Evolutionary conservation across 2,113 vertebrate genomes (phyloP).

Genomic region (Candoia aspera): DNA sequence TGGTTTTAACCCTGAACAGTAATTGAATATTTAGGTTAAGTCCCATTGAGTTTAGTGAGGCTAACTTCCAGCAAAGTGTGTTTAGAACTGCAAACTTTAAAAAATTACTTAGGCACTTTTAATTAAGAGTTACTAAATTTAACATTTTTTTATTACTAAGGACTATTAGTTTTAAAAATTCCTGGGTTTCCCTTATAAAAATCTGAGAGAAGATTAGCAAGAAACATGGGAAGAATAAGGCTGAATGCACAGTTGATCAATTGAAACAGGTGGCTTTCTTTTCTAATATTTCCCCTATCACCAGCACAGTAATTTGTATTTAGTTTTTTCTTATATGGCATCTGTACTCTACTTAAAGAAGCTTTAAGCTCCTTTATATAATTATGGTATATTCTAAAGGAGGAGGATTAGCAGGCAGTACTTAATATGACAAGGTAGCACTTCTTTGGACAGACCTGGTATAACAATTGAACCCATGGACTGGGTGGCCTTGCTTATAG

Average conservation of each 20-base stretch:
- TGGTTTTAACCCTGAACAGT: conserved; percentile 39
- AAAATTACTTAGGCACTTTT: neutral
- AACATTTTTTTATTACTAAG: neutral
- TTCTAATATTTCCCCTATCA: neutral
- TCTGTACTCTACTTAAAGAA: neutral
- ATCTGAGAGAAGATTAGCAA: neutral
- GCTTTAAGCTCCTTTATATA: neutral
- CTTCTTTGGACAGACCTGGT: neutral
- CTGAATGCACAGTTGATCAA: neutral
- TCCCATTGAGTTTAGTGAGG: neutral
- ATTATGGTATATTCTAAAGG: neutral
- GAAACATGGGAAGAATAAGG: neutral
- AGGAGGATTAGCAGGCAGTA: neutral
- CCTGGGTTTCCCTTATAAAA: neutral
- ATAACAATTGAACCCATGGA: neutral
- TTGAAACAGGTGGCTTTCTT: neutral
- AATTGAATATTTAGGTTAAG: neutral
- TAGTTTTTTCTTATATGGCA: neutral
- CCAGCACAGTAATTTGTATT: neutral
- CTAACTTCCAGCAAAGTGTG: neutral
- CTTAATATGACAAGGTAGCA: neutral
- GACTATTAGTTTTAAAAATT: neutral
- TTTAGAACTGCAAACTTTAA: neutral
- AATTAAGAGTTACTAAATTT: neutral
- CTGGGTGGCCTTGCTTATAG: no score